These are phyloP conservation scores for Indicator indicator DNA, from an alignment of 2,113 vertebrate species.

Conservation along the genomic window DNA sequence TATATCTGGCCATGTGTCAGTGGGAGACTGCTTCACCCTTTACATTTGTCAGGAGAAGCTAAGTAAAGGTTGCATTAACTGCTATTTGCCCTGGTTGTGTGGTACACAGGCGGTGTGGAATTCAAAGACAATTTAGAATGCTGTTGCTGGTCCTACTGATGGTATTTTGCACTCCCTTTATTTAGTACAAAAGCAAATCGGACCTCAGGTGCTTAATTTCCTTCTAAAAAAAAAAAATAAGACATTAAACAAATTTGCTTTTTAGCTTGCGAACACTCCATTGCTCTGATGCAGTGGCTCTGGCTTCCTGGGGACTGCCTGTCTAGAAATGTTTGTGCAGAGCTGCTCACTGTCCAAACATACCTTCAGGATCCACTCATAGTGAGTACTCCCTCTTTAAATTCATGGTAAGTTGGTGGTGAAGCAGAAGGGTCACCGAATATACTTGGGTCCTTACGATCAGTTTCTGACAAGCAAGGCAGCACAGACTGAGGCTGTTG, in stretches of 20 bases:
- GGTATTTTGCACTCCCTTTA: slow-evolving; percentile 21
- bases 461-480: not conserved
- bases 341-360: slow-evolving; percentile 17
- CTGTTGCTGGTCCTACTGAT: not conserved
- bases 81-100: slow-evolving; percentile 22
- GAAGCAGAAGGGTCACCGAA: not conserved
- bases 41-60: slow-evolving; percentile 20
- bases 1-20: not conserved
- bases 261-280: not conserved
- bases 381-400: not conserved
- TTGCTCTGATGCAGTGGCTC: not conserved
- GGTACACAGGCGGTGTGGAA: not conserved
- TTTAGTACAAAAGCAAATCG: not conserved
- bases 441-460: not conserved
- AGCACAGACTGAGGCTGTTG: slow-evolving; percentile 27
- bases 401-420: not conserved
- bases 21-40: not conserved
- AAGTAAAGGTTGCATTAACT: slow-evolving; percentile 48
- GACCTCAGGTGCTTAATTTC: not conserved
- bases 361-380: not conserved
- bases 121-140: slow-evolving; percentile 7
- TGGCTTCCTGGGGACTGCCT: not conserved
- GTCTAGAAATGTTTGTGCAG: slow-evolving; percentile 14
- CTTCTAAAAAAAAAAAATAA: not conserved
- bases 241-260: slow-evolving; percentile 33